Base-by-base conservation (phyloP, 2,113 vertebrate genomes). In the Elephantulus edwardii region DNA sequence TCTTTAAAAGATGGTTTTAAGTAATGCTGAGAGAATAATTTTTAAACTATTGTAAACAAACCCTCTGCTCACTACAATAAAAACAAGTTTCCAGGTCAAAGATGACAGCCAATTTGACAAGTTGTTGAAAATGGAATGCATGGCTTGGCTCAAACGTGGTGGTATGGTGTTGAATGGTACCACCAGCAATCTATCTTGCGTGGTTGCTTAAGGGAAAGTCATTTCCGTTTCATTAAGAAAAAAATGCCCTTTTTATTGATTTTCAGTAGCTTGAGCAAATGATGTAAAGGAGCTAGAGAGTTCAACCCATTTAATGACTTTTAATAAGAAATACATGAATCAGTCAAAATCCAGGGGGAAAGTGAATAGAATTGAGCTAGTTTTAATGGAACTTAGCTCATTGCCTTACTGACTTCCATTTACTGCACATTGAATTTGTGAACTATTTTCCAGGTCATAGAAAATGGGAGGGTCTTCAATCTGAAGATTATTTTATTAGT, bases 381-480 rank as follows among this genome's bases (percentile, higher is more conserved):
- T 95, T 96, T 96, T 96, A 95, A 96, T 97, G 94, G 86, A 97
- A 97, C 97, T 97, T 87, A 96, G 89, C 91, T 97, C 94, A 96
- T 97, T 97, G 95, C 70, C 92, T 33, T 96, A 75, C 89, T 81
- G 54, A 58, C 70, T 93, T 81, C 87, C 74, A 95, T 97, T 96
- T 97, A 92, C 93, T 95, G 89, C 88, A 92, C 83, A 58, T 86
- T 82, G 85, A 89, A 84, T 96, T 96, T 96, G 92, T 96, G 77
- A 70, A 44, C 75, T 81, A 12, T 89, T 90, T 93, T 82, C 89
- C 85, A 91, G 71, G 20, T 74, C 86, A 50, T 9, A 48, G 76
- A n/a, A 95, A 94, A 93, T 88, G 68, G 76, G 64, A 95, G 26
- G 20, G 83, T 74, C 71, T 93, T 88, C 93, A 92, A 95, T 89